Base-by-base conservation (phyloP, 1,140 invertebrate species). In the Zophobas atratus region DNA sequence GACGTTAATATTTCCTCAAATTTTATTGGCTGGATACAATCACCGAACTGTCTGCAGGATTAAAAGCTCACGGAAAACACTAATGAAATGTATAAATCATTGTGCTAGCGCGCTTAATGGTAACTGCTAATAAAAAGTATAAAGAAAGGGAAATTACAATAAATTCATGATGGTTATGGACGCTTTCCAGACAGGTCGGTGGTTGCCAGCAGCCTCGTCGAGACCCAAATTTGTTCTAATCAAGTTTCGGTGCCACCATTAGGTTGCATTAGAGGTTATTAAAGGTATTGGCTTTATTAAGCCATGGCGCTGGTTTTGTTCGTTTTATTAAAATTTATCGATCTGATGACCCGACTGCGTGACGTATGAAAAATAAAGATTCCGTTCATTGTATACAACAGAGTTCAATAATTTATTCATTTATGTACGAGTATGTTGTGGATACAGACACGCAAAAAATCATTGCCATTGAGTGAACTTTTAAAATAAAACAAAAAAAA, bases 301-400 rank as follows among this genome's bases (percentile, higher is more conserved):
- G 43, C 6, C 60, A 38, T n/a, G 39, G 41, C 43, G 60, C 39
- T 32, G 60, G 38, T 67, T 67, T 2, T 67, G 60, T 41, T 67
- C 2, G 60, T 67, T 43, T 67, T 67, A 67, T 67, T 67, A 67
- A 67, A 67, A 67, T 67, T 41, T 67, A 67, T 67, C 60, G 60
- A 67, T 67, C 60, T 67, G 60, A 41, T 67, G 60, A n/a, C 33
- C 43, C n/a, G 60, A 43, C 39, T 43, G 49, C 49, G 49, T 51
- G 60, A 67, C 38, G 56, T 60, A 36, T 60, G 34, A 39, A 67
- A 67, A 20, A 32, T 33, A 67, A 67, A 67, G 60, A 41, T n/a
- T 43, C 60, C 36, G 2, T 67, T n/a, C 35, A 41, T 8, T 46
- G 20, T 20, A 20, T 20, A 20, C 20, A 20, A 20, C 20, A 20